phyloP scores from a whole-genome alignment of 64 coral and sea anemone genomes.

The Montipora foliosa region DNA sequence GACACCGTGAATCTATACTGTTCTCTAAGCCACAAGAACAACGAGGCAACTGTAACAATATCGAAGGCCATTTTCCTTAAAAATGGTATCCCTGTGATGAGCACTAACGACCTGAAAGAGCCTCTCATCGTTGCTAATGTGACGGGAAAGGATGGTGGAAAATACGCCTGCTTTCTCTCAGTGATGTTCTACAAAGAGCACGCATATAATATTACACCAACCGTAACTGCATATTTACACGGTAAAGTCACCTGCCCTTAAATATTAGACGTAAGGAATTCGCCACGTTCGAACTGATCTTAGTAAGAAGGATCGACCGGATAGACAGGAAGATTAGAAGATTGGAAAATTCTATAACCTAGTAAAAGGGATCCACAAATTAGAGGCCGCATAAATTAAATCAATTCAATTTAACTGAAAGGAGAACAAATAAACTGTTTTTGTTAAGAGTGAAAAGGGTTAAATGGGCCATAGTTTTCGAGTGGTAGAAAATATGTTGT shows the following conservation, averaged over 20 bases:
- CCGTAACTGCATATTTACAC: slow-evolving; percentile 3
- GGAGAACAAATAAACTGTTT: too few relatives aligned
- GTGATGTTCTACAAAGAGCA: background rate
- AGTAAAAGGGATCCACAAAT: too few relatives aligned
- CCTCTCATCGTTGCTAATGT: background rate
- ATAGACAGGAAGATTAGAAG: too few relatives aligned
- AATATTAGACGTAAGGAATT: background rate
- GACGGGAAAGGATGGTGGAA: background rate
- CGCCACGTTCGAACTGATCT: too few relatives aligned
- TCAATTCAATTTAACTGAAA: too few relatives aligned
- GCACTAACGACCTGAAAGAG: background rate
- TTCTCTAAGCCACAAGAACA: slow-evolving; percentile 8
- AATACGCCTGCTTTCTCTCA: background rate
- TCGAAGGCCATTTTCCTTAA: background rate
- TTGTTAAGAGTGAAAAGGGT: too few relatives aligned
- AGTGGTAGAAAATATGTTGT: too few relatives aligned
- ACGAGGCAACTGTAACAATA: slow-evolving; percentile 7
- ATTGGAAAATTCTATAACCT: too few relatives aligned
- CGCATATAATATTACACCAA: background rate
- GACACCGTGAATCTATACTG: slow-evolving; percentile 10
- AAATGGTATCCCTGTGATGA: background rate
- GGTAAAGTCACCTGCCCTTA: background rate
- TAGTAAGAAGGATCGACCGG: too few relatives aligned
- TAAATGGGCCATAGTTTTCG: too few relatives aligned
- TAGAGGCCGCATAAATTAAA: too few relatives aligned